Evolutionary conservation across 53 echinoderm and acorn worm genomes (phyloP), one percentile per base, ranked within the genome.

Genomic region (Henricia sp.): DNA sequence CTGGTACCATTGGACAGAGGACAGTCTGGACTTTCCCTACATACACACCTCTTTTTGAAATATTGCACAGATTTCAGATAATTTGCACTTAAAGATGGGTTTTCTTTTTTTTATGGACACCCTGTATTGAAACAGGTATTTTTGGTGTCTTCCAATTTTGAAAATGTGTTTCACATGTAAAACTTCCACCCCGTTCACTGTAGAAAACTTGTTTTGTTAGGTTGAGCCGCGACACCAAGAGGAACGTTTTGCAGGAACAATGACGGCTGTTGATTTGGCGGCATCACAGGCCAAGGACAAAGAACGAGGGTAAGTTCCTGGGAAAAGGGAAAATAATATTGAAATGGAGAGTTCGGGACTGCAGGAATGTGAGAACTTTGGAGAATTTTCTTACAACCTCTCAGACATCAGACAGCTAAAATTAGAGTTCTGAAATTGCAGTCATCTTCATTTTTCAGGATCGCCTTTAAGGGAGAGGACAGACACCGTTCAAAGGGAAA

Each of bases 211-310:
- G n/a, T 44, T n/a, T n/a, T n/a, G 69, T 53, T 33, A 84, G 67
- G 65, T 67, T 34, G 57, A 52, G 24, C 68, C 85, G 26, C 39
- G 84, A 35, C 72, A 59, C 5, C n/a, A n/a, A n/a, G 93, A 92
- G 80, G 82, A 82, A 43, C 67, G 93, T 3, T 92, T 92, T 89
- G 93, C 93, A 39, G 93, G 93, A 38, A 92, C 93, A 3, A 71
- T 86, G 32, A 82, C 82, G 1, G 68, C 83, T 20, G 87, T 86
- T 66, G 93, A 92, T 38, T 50, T 87, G 43, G 78, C 78, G 29
- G 86, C 93, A 82, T 83, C 89, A 28, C 86, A 89, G 58, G 90
- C 86, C 17, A 86, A 78, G 64, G 93, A 92, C 9, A 82, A 82
- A 52, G 82, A 83, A 24, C 77, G 86, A 75, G 86, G 89, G 93